A percentile compares a stretch with the other conserved stretches of the same genome.
These are phyloP conservation scores for Medauroidea extradentata DNA, from an alignment of 1,140 invertebrate genomes.

Conservation along the genomic window DNA sequence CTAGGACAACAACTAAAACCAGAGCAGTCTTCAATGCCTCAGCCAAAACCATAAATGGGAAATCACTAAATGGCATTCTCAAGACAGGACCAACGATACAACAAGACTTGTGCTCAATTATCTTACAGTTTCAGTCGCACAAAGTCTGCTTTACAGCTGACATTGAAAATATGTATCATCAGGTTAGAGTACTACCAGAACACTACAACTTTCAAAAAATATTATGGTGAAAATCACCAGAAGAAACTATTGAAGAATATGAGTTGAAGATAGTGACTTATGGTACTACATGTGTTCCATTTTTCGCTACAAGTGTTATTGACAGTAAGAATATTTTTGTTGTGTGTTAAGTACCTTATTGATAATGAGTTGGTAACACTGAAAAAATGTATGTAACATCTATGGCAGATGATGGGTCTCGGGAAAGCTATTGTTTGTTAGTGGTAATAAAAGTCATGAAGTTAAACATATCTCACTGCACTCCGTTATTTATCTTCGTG, in stretches of 20 bases:
- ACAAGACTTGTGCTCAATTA: slow-evolving; percentile 9
- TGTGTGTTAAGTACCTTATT: too few relatives aligned
- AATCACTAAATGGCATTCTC: slow-evolving; percentile 20
- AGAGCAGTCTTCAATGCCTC: slow-evolving; percentile 24
- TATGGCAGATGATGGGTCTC: too few relatives aligned
- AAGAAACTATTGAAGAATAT: slow-evolving; percentile 22
- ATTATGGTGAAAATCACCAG: slow-evolving; percentile 23
- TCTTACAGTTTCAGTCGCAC: slow-evolving; percentile 8
- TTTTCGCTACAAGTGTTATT: slow-evolving; percentile 34
- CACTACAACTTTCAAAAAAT: slow-evolving; percentile 8
- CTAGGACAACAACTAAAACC: slow-evolving; percentile 17
- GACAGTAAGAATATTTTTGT: too few relatives aligned
- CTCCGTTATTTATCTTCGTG: too few relatives aligned
- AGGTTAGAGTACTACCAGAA: background rate
- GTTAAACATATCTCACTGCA: too few relatives aligned
- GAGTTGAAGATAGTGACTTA: slow-evolving; percentile 35
- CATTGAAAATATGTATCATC: slow-evolving; percentile 24
- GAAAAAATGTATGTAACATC: too few relatives aligned
- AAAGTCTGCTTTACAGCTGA: slow-evolving; percentile 17
- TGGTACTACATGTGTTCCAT: slow-evolving; percentile 35
- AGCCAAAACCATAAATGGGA: slow-evolving; percentile 9
- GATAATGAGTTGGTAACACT: too few relatives aligned
- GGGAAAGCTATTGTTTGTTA: too few relatives aligned
- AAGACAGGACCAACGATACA: slow-evolving; percentile 14
- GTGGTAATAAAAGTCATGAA: too few relatives aligned